A percentile compares a stretch with the other conserved stretches of the same genome.
phyloP scores from a whole-genome alignment of 2,113 vertebrate species.

The Plecturocebus donacophilus region DNA sequence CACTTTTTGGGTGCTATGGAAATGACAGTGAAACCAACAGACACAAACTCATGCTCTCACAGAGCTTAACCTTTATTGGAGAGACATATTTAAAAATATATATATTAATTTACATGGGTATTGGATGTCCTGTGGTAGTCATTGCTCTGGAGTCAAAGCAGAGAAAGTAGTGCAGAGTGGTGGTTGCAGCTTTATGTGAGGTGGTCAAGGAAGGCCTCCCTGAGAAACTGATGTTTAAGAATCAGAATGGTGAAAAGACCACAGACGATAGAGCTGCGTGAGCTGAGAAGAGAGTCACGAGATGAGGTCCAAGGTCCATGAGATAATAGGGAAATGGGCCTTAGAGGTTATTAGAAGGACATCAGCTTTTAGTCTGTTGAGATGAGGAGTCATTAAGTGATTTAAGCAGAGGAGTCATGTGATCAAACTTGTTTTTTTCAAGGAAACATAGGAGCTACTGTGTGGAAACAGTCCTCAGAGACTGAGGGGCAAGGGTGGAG shows the following conservation, averaged over 20 bases:
- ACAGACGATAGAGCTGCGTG: neutral
- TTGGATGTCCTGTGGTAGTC: neutral
- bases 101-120: neutral
- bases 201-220: neutral
- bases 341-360: neutral
- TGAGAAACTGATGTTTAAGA: neutral
- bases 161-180: neutral
- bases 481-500: neutral
- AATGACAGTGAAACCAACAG: neutral
- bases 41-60: neutral
- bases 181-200: neutral
- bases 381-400: neutral
- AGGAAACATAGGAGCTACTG: neutral
- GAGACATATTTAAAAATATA: neutral
- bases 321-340: neutral
- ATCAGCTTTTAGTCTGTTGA: neutral
- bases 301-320: neutral
- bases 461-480: neutral
- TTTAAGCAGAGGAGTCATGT: neutral
- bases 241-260: neutral
- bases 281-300: neutral
- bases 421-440: neutral
- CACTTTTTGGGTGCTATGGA: neutral
- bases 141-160: neutral
- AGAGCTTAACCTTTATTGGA: neutral